Base-by-base conservation (phyloP, 2,113 vertebrate genomes). In the Oophaga pumilio region DNA sequence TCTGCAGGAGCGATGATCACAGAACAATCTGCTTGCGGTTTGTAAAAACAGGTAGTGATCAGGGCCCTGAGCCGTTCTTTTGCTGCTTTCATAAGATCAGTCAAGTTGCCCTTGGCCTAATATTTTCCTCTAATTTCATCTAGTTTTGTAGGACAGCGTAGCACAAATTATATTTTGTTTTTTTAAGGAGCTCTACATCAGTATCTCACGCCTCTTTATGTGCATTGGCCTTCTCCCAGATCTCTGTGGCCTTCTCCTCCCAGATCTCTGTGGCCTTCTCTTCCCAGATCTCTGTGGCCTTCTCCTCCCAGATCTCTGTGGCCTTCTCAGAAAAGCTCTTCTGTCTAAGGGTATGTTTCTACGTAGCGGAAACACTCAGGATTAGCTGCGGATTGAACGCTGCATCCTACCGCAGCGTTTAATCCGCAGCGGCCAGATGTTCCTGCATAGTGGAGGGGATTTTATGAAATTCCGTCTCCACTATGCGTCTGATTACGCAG, bases 21-120 rank as follows among this genome's bases (percentile, higher is more conserved):
- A 49, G 43, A 49, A 22, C 22, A 68, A 57, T 57, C 8, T 56
- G n/a, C 26, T 28, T 49, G 85, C 57, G 85, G 76, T 87, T 87
- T 59, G 53, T 28, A 28, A 57, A 69, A 87, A 71, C 85, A 87
- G 85, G 76, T 57, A 59, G 85, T 87, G 85, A 76, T 80, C 50
- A 52, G 28, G 56, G 62, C 24, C 1, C 11, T 0, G 53, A 56
- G 24, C 22, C 71, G 17, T 60, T 10, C 69, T 49, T 56, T 33
- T 8, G 0, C 52, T 85, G 26, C 24, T n/a, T 15, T 74, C 4
- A 2, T 33, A 15, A 56, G 53, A 57, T 20, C 71, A 74, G 50
- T 26, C 64, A 18, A 43, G 6, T 15, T 57, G 22, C 49, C n/a
- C 52, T 28, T 79, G 56, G 53, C 11, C 49, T 76, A n/a, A n/a